A percentile compares a stretch with the other conserved stretches of the same genome.
Conservation (phyloP, 2,113 vertebrate genomes). For the Trogon surrucura region DNA sequence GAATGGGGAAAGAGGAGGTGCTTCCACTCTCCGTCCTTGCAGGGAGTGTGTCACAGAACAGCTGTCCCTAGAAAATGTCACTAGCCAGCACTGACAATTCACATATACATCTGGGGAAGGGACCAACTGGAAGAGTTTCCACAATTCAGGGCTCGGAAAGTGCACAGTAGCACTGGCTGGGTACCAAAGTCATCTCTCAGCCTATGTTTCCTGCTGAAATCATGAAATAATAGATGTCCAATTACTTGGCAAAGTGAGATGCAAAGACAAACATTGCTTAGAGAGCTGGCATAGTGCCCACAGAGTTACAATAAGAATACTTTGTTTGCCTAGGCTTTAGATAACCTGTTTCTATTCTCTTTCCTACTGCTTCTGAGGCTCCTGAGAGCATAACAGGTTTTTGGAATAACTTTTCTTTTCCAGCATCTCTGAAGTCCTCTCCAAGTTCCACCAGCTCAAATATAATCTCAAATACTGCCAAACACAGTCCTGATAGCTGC, state of each 20-base stretch:
- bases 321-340: constrained; percentile 43
- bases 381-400: background rate
- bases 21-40: background rate
- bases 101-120: background rate
- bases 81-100: background rate
- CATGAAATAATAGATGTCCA: constrained; percentile 55
- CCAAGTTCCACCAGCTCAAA: background rate
- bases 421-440: background rate
- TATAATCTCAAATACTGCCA: background rate
- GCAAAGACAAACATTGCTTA: constrained; percentile 36
- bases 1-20: background rate
- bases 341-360: constrained; percentile 43
- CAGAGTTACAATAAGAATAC: constrained; percentile 48
- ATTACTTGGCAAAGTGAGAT: constrained; percentile 42
- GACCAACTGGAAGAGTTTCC: background rate
- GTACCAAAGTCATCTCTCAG: constrained; percentile 46
- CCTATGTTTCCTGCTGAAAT: constrained; percentile 49
- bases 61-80: background rate
- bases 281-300: constrained; percentile 26
- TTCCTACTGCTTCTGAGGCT: background rate
- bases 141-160: background rate
- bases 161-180: constrained; percentile 29
- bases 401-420: constrained; percentile 11
- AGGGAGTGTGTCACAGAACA: background rate
- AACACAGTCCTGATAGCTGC: background rate